Evolutionary conservation across 2,113 vertebrate genomes (phyloP).

Genomic region (Ammodytes dubius): DNA sequence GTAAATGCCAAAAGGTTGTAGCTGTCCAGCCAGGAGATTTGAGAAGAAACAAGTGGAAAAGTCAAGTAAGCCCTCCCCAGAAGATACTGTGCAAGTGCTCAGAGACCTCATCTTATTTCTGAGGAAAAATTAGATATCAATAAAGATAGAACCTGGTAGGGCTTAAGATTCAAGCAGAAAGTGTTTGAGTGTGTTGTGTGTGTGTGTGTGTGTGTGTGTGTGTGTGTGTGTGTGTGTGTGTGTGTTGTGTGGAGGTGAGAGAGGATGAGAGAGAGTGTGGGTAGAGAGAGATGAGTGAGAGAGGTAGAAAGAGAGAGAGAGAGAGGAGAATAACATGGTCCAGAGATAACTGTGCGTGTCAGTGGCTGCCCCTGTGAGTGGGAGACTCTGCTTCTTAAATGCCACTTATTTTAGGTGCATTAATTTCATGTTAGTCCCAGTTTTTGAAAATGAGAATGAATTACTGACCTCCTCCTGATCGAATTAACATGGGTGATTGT

Average conservation of each 20-base stretch:
- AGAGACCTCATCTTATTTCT: slow-evolving; percentile 37
- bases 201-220: not conserved
- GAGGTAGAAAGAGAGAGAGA: too few species aligned
- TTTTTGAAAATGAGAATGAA: slow-evolving; percentile 76
- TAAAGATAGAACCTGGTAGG: slow-evolving; percentile 26
- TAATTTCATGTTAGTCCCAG: slow-evolving; percentile 65
- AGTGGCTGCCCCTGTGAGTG: slow-evolving; percentile 6
- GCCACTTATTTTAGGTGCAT: slow-evolving; percentile 67
- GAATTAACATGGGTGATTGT: slow-evolving; percentile 79
- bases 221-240: not conserved
- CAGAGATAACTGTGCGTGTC: slow-evolving; percentile 13
- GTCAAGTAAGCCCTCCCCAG: slow-evolving; percentile 21
- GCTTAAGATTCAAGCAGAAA: slow-evolving; percentile 9
- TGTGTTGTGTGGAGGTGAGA: too few species aligned
- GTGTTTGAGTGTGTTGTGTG: not conserved
- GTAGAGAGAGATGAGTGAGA: not conserved
- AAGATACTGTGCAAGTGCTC: slow-evolving; percentile 13
- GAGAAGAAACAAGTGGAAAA: slow-evolving; percentile 36
- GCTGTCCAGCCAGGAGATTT: slow-evolving; percentile 5
- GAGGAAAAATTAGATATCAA: slow-evolving; percentile 35
- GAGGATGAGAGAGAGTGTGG: too few species aligned
- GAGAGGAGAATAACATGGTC: slow-evolving; percentile 16
- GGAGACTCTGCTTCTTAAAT: slow-evolving; percentile 59
- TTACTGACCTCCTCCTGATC: slow-evolving; percentile 76
- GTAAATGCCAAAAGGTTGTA: slow-evolving; percentile 33